These are phyloP conservation scores for Cladopsammia gracilis DNA, from an alignment of 64 coral and sea anemone genomes.

Conservation along the genomic window DNA sequence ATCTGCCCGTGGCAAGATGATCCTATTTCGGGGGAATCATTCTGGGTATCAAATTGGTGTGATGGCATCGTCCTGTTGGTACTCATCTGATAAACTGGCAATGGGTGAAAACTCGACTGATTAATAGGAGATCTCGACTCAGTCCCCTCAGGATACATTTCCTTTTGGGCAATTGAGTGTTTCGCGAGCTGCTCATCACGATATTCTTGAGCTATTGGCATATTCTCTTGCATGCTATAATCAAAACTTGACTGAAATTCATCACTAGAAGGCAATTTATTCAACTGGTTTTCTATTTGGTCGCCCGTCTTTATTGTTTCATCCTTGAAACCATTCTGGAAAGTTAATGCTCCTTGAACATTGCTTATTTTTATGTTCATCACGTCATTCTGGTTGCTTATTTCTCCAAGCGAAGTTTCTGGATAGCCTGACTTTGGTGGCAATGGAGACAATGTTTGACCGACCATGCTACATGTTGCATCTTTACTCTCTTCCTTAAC, in stretches of 20 bases:
- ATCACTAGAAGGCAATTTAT: neutral
- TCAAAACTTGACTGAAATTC: neutral
- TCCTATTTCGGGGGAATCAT: neutral
- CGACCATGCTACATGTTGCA: neutral
- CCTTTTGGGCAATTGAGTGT: neutral
- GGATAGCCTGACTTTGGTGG: neutral
- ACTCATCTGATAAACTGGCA: neutral
- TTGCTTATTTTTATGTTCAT: slow-evolving; percentile 2
- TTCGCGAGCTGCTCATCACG: neutral
- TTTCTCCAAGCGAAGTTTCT: neutral
- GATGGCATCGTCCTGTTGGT: neutral
- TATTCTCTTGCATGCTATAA: neutral
- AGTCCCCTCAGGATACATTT: neutral
- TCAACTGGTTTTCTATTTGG: neutral
- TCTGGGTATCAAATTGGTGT: neutral
- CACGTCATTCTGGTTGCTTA: neutral
- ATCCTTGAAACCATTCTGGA: neutral
- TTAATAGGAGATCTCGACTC: neutral
- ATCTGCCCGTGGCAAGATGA: neutral
- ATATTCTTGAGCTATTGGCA: neutral
- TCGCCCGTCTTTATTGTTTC: neutral
- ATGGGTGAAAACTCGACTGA: neutral
- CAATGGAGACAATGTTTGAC: neutral
- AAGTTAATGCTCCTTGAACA: neutral
- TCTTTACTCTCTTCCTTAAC: neutral